Evolutionary conservation across 1,140 invertebrate genomes (phyloP).

Genomic region (Eupeodes corollae): DNA sequence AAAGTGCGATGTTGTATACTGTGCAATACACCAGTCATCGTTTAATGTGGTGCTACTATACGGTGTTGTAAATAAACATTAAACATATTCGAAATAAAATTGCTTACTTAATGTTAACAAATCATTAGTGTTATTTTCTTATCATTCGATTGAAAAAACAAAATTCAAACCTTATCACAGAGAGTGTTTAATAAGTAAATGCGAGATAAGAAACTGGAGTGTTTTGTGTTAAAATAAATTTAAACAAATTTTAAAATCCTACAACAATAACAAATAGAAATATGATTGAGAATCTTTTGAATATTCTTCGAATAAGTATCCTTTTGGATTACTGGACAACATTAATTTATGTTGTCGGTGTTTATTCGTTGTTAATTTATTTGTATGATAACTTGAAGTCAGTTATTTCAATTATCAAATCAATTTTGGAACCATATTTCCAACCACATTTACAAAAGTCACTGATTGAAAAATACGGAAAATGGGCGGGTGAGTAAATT

Average conservation of each 20-base stretch:
- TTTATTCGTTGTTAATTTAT: slow-evolving; percentile 32
- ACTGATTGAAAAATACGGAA: slow-evolving; percentile 42
- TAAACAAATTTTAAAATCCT: neutral
- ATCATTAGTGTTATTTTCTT: too few relatives aligned
- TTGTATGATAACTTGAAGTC: slow-evolving; percentile 42
- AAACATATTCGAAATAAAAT: too few relatives aligned
- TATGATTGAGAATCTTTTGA: neutral
- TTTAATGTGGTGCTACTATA: too few relatives aligned
- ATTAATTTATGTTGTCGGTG: slow-evolving; percentile 34
- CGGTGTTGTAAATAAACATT: too few relatives aligned
- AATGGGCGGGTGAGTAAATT: slow-evolving; percentile 47
- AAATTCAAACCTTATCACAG: too few relatives aligned
- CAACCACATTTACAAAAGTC: slow-evolving; percentile 42
- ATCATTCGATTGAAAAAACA: too few relatives aligned
- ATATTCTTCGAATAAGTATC: slow-evolving; percentile 14
- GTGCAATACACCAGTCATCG: too few relatives aligned
- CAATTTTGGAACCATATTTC: slow-evolving; percentile 44
- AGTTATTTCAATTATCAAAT: slow-evolving; percentile 38
- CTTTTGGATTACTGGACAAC: slow-evolving; percentile 18
- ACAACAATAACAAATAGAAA: neutral
- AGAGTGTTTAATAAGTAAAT: too few relatives aligned
- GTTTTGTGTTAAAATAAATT: too few relatives aligned
- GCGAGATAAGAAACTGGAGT: too few relatives aligned
- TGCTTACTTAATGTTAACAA: too few relatives aligned
- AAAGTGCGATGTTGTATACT: too few relatives aligned